Evolutionary conservation across 2,888 invertebrate genomes (phyloP).

Genomic region (Drosophila kuntzei): DNA sequence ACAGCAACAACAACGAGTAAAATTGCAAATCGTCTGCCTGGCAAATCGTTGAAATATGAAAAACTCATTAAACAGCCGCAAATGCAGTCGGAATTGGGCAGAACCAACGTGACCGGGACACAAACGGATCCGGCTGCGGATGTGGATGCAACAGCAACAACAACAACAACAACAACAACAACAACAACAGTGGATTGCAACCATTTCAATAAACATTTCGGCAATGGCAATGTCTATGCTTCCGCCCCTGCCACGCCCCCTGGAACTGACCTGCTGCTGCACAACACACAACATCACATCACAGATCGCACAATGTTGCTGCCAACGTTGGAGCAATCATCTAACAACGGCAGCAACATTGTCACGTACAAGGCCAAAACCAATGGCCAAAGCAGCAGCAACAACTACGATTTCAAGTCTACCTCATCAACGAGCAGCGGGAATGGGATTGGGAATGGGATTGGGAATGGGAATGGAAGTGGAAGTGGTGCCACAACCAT

Average conservation of each 20-base stretch:
- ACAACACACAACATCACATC: conserved; percentile 22
- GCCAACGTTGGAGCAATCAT: conserved; percentile 42
- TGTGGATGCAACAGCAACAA: conserved; percentile 10
- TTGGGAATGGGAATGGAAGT: too few relatives aligned
- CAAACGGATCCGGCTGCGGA: conserved; percentile 55
- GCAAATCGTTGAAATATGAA: conserved; percentile 82
- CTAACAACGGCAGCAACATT: conserved; percentile 45
- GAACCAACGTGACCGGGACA: conserved; percentile 63
- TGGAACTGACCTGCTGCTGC: neutral
- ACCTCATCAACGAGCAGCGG: conserved; percentile 68
- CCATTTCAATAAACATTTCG: conserved; percentile 68
- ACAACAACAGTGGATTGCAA: conserved; percentile 27
- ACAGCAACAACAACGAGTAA: conserved; percentile 10
- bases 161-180: too few relatives aligned
- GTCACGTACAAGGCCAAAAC: conserved; percentile 71
- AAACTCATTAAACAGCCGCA: conserved; percentile 78
- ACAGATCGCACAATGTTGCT: conserved; percentile 69
- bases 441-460: too few relatives aligned
- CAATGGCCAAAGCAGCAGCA: conserved; percentile 41
- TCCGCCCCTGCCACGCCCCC: conserved; percentile 10
- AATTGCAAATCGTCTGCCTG: conserved; percentile 67
- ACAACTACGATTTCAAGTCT: conserved; percentile 50
- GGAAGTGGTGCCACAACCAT: conserved; percentile 25
- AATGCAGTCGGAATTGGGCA: conserved; percentile 50
- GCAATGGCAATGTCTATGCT: conserved; percentile 45